Evolutionary conservation across 1,140 invertebrate species (phyloP).

Genomic region (Hypothenemus hampei): DNA sequence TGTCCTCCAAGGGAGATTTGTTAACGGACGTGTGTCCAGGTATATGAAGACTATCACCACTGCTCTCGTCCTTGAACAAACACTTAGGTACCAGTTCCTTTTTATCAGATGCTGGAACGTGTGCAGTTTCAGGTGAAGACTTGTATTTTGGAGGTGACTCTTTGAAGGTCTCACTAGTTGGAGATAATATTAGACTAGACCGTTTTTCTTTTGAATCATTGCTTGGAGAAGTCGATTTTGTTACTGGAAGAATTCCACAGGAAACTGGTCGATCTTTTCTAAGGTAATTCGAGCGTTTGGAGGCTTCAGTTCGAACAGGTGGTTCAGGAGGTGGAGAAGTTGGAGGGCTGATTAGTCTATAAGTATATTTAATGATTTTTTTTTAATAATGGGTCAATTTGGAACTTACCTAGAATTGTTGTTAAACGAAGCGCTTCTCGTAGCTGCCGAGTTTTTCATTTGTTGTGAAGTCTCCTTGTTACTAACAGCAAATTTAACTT

Average conservation of each 20-base stretch:
- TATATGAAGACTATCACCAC: constrained; percentile 12
- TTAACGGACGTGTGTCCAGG: constrained; percentile 17
- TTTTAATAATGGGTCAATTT: neutral
- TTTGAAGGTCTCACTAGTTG: constrained; percentile 12
- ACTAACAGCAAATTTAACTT: constrained; percentile 37
- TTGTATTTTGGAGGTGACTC: constrained; percentile 15
- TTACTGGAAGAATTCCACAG: constrained; percentile 38
- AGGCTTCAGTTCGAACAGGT: constrained; percentile 44
- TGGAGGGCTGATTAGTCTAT: constrained; percentile 47
- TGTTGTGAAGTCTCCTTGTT: constrained; percentile 43
- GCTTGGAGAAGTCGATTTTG: constrained; percentile 39
- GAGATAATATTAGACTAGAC: constrained; percentile 6
- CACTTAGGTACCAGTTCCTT: constrained; percentile 19
- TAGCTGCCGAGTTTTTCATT: constrained; percentile 35
- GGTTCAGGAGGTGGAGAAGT: constrained; percentile 51
- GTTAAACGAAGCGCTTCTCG: constrained; percentile 47
- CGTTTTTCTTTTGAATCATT: constrained; percentile 21
- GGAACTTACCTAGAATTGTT: constrained; percentile 25
- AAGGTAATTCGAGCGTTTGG: constrained; percentile 38
- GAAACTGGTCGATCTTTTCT: constrained; percentile 39
- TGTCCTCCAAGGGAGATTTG: constrained; percentile 40
- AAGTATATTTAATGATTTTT: neutral
- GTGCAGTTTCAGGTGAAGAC: constrained; percentile 6
- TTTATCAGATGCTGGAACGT: neutral
- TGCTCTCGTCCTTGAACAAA: constrained; percentile 22